Percentiles rank a stretch among this genome's conserved stretches.
Conservation (phyloP, 2,888 invertebrate species). For the Myathropa florea region DNA sequence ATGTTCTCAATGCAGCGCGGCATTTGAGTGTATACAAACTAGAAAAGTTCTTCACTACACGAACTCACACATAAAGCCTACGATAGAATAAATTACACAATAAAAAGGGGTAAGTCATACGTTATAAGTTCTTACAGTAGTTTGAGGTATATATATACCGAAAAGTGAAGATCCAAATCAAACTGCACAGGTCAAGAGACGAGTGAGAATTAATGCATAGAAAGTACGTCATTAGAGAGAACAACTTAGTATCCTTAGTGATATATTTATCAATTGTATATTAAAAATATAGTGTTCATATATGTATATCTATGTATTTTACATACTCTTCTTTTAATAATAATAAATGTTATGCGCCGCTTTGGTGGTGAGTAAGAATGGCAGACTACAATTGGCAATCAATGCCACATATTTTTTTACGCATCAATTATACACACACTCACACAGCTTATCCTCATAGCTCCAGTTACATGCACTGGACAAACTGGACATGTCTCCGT, state of each 20-base stretch:
- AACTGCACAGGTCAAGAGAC: not conserved
- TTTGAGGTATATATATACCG: not conserved
- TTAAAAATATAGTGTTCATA: conserved; percentile 63
- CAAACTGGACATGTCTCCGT: not conserved
- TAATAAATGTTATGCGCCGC: conserved; percentile 44
- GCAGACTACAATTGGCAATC: conserved; percentile 19
- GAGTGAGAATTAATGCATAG: not conserved
- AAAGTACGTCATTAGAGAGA: conserved; percentile 25
- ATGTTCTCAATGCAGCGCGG: not conserved
- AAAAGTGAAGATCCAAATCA: not conserved
- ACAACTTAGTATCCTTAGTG: conserved; percentile 22
- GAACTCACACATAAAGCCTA: conserved; percentile 8
- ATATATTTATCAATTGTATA: conserved; percentile 42
- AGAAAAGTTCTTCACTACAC: not conserved
- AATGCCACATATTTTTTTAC: conserved; percentile 4
- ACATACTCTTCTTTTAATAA: conserved; percentile 47
- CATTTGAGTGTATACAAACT: conserved; percentile 10
- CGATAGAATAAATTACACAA: conserved; percentile 8
- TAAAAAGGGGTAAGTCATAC: not conserved
- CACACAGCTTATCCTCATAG: not conserved
- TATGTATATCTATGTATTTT: conserved; percentile 49
- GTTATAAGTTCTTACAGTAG: not conserved
- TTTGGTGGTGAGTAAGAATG: conserved; percentile 37
- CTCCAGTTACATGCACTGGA: not conserved
- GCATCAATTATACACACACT: conserved; percentile 1